Percentiles rank a stretch among this genome's conserved stretches.
phyloP scores from a whole-genome alignment of 2,888 invertebrate species.

The Lasioglossum leucozonium region DNA sequence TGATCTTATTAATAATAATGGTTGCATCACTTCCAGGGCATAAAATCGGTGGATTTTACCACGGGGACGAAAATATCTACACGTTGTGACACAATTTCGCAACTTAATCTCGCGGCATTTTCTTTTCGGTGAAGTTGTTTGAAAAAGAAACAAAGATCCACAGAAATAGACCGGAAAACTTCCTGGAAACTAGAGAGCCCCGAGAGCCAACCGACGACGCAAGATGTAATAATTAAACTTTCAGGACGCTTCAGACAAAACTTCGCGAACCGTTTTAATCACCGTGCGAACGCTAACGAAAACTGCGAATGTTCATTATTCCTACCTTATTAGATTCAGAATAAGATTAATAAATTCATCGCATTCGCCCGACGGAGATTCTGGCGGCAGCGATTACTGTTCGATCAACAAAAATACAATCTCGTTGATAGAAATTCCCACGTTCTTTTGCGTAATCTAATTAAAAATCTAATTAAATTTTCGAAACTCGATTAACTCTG shows the following conservation, averaged over 20 bases:
- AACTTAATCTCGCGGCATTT: slow-evolving; percentile 37
- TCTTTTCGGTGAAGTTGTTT: slow-evolving; percentile 21
- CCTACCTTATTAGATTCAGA: slow-evolving; percentile 11
- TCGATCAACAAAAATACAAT: background rate
- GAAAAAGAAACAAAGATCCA: slow-evolving; percentile 34
- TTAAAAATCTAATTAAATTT: background rate
- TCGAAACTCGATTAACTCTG: background rate
- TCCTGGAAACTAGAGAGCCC: background rate
- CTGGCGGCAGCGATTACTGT: background rate
- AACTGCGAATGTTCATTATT: slow-evolving; percentile 33
- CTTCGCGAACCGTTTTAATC: slow-evolving; percentile 25
- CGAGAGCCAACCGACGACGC: slow-evolving; percentile 26
- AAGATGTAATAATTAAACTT: slow-evolving; percentile 47
- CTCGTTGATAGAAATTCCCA: background rate
- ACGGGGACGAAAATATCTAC: slow-evolving; percentile 22
- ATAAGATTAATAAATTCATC: slow-evolving; percentile 33
- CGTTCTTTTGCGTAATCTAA: background rate
- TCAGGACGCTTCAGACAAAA: slow-evolving; percentile 19
- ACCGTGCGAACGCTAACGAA: background rate
- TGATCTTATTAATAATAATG: slow-evolving; percentile 30
- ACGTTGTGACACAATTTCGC: slow-evolving; percentile 39
- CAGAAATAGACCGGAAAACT: slow-evolving; percentile 45
- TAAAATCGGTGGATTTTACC: background rate
- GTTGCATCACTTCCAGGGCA: background rate
- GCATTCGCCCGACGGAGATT: background rate